These are phyloP conservation scores for Dolichotis patagonum DNA, from an alignment of 2,113 vertebrate genomes.

Conservation along the genomic window DNA sequence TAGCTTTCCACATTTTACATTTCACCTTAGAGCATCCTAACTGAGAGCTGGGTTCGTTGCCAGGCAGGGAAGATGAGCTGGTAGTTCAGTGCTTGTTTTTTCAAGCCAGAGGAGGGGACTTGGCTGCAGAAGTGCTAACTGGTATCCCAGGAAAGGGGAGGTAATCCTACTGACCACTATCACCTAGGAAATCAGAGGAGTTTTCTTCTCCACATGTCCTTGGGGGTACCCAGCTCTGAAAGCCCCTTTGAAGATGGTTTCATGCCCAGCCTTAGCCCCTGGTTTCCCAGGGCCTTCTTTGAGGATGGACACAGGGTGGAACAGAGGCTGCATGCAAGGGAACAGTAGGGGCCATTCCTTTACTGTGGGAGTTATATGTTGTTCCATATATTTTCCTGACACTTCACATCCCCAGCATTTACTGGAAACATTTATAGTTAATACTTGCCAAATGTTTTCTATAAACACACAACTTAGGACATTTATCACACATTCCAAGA, in stretches of 20 bases:
- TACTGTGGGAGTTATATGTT: neutral
- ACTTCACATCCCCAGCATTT: constrained; percentile 41
- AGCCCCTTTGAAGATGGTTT: neutral
- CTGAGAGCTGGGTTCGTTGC: neutral
- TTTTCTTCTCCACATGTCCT: neutral
- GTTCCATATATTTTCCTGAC: constrained; percentile 8
- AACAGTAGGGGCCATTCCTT: neutral
- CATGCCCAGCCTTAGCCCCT: fast-evolving
- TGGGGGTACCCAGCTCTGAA: neutral
- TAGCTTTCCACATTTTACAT: neutral
- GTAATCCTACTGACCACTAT: neutral
- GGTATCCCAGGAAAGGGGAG: fast-evolving
- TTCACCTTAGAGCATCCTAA: neutral
- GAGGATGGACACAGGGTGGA: neutral
- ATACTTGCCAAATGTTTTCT: constrained; percentile 70
- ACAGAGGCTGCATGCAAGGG: neutral
- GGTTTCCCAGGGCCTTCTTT: fast-evolving
- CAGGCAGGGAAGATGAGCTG: neutral
- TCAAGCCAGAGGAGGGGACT: neutral
- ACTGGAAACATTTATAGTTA: constrained; percentile 61
- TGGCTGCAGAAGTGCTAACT: neutral
- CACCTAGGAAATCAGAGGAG: neutral
- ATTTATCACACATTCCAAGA: neutral
- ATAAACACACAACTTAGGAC: constrained; percentile 62
- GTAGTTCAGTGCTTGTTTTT: fast-evolving